Percentiles rank a stretch among this genome's conserved stretches.
phyloP scores from a whole-genome alignment of 2,888 invertebrate genomes.

The Drymonia ruficornis region DNA sequence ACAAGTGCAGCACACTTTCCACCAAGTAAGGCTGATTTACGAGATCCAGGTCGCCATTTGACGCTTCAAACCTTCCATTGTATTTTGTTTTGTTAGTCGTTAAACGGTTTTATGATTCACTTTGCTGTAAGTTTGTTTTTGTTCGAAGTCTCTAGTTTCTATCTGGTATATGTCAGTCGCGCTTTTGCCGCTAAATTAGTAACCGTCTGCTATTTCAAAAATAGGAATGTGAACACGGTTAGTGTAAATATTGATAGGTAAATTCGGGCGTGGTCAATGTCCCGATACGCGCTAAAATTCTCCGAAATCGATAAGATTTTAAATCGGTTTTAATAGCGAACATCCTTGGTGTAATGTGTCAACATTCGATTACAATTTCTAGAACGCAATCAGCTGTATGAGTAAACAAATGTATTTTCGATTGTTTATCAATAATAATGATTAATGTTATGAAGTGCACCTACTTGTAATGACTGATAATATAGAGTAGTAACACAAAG shows the following conservation, averaged over 20 bases:
- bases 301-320: background rate
- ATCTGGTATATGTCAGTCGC: constrained; percentile 29
- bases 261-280: constrained; percentile 10
- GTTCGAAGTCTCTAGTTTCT: constrained; percentile 9
- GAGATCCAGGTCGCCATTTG: constrained; percentile 29
- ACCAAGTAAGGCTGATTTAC: constrained; percentile 33
- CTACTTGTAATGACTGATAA: constrained; percentile 6
- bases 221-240: constrained; percentile 18
- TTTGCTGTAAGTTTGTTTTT: constrained; percentile 19
- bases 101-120: background rate
- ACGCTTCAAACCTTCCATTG: background rate
- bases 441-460: constrained; percentile 19
- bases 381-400: constrained; percentile 13
- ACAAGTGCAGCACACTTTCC: constrained; percentile 24
- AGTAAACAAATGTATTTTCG: constrained; percentile 14
- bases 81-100: background rate
- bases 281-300: constrained; percentile 11
- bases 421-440: constrained; percentile 19
- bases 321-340: constrained; percentile 9
- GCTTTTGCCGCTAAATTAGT: constrained; percentile 15
- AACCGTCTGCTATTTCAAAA: constrained; percentile 18
- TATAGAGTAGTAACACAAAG: constrained; percentile 2
- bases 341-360: constrained; percentile 10
- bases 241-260: constrained; percentile 21
- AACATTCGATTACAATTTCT: constrained; percentile 20